Conservation (phyloP, 1,140 invertebrate genomes). For the Procambarus clarkii region DNA sequence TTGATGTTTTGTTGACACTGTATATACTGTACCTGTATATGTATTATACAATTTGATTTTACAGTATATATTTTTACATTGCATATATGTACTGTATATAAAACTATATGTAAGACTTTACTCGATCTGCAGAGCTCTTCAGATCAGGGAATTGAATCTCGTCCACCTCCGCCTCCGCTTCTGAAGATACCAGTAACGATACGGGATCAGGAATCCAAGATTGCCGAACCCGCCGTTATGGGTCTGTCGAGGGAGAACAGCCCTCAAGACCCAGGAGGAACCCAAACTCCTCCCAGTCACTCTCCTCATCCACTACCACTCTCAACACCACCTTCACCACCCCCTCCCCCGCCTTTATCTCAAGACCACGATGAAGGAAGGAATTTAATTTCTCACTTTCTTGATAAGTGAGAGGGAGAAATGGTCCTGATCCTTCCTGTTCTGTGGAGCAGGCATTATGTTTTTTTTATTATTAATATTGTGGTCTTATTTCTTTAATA, state of each 20-base stretch:
- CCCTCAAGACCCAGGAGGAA: constrained; percentile 38
- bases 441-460: background rate
- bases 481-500: background rate
- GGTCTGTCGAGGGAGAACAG: background rate
- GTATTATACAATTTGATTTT: no score
- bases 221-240: background rate
- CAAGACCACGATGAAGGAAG: constrained; percentile 34
- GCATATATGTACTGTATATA: no score
- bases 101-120: no score
- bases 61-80: no score
- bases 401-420: constrained; percentile 34
- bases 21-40: no score
- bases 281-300: background rate
- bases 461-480: constrained; percentile 23
- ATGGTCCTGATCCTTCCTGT: background rate
- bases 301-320: background rate
- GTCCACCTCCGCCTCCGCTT: constrained; percentile 45
- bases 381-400: constrained; percentile 39
- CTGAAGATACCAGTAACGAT: constrained; percentile 48
- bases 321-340: background rate
- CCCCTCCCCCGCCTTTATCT: constrained; percentile 3
- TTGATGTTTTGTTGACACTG: no score
- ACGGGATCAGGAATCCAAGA: constrained; percentile 5
- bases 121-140: constrained; percentile 23
- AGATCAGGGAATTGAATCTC: constrained; percentile 27